A percentile compares a stretch with the other conserved stretches of the same genome.
Evolutionary conservation across 2,888 invertebrate genomes (phyloP).

Genomic region (Flexamia atlantica): DNA sequence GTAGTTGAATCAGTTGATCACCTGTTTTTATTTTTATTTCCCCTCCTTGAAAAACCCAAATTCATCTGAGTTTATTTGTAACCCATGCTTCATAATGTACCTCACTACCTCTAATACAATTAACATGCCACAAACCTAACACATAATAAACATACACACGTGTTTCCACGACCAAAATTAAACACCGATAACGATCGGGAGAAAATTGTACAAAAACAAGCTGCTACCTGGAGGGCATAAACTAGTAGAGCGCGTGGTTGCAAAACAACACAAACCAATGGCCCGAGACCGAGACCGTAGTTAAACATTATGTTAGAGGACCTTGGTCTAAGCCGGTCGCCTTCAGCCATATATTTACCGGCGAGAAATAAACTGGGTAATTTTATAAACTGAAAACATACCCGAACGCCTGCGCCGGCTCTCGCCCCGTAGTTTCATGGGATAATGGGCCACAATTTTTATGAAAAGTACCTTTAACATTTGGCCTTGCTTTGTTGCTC

Average conservation of each 20-base stretch:
- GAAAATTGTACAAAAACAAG: background rate
- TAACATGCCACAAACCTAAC: too few species aligned
- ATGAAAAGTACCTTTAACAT: slow-evolving; percentile 16
- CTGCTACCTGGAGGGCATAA: background rate
- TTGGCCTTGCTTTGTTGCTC: slow-evolving; percentile 10
- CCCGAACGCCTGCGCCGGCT: background rate
- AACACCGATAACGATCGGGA: too few species aligned
- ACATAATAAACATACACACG: too few species aligned
- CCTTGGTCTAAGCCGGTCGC: background rate
- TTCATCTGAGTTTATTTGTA: too few species aligned
- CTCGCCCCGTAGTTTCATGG: slow-evolving; percentile 8
- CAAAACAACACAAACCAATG: slow-evolving; percentile 34
- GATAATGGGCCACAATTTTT: slow-evolving; percentile 6
- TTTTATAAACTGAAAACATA: slow-evolving; percentile 53
- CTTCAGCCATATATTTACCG: slow-evolving; percentile 37
- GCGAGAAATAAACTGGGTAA: slow-evolving; percentile 52
- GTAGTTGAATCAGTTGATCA: too few species aligned
- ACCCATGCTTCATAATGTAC: too few species aligned
- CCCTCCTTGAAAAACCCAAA: too few species aligned
- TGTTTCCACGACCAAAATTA: too few species aligned
- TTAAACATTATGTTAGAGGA: slow-evolving; percentile 50
- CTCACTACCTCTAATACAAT: too few species aligned
- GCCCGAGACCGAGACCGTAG: slow-evolving; percentile 30
- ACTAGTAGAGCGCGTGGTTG: background rate
- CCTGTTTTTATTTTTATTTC: too few species aligned